A percentile compares a stretch with the other conserved stretches of the same genome.
Evolutionary conservation across 2,888 invertebrate species (phyloP).

Genomic region (Dugesia japonica): DNA sequence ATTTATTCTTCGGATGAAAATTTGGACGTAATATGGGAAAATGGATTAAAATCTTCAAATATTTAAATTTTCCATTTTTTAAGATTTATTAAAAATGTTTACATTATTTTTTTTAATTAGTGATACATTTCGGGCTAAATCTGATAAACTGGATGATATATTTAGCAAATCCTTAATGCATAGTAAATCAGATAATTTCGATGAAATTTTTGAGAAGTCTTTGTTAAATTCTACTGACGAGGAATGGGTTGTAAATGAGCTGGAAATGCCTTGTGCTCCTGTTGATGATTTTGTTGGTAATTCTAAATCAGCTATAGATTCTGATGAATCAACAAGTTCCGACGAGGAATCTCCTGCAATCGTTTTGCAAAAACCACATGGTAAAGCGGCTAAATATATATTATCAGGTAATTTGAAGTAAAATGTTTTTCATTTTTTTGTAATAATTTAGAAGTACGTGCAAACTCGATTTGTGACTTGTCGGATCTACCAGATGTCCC

Average conservation of each 20-base stretch:
- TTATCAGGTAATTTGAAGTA: too few species aligned
- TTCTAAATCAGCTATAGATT: too few species aligned
- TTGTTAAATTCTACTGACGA: background rate
- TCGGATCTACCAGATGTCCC: background rate
- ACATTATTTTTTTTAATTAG: background rate
- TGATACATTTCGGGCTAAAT: background rate
- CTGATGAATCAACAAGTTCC: background rate
- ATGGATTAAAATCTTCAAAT: too few species aligned
- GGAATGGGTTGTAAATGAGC: background rate
- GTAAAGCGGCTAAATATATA: background rate
- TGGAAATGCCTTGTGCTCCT: background rate
- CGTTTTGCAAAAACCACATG: background rate
- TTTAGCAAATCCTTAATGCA: background rate
- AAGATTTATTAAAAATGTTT: background rate
- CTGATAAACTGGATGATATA: background rate
- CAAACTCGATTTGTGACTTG: background rate
- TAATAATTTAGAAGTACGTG: background rate
- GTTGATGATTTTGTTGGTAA: too few species aligned
- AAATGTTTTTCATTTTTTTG: too few species aligned
- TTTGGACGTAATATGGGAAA: too few species aligned
- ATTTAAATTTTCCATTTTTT: too few species aligned
- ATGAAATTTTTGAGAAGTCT: background rate
- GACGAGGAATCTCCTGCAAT: background rate
- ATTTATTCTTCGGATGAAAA: too few species aligned
- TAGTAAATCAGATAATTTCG: too few species aligned